phyloP scores from a whole-genome alignment of 2,888 invertebrate genomes.

The Perithous albicinctus region DNA sequence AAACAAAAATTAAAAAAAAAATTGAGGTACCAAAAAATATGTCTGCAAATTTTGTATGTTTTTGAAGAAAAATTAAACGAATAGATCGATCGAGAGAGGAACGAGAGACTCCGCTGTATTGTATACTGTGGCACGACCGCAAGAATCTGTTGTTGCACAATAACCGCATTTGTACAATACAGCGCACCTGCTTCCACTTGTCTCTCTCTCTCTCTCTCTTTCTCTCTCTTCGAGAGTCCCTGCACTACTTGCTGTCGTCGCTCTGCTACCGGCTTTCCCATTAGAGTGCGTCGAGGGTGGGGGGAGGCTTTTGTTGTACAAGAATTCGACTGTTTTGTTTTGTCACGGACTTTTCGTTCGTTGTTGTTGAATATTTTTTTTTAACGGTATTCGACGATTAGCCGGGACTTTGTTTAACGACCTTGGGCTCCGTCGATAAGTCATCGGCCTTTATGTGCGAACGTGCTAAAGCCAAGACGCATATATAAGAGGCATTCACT shows the following conservation, averaged over 20 bases:
- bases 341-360: background rate
- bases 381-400: background rate
- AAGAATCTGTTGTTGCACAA: conserved; percentile 15
- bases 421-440: conserved; percentile 77
- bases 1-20: too few species aligned
- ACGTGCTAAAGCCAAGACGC: background rate
- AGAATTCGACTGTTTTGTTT: background rate
- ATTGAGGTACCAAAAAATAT: background rate
- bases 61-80: background rate
- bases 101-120: background rate
- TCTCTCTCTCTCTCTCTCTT: too few species aligned
- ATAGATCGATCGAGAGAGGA: background rate
- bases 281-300: background rate
- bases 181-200: conserved; percentile 37
- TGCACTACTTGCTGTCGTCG: background rate
- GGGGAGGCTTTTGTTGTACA: background rate
- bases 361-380: background rate
- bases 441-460: conserved; percentile 69
- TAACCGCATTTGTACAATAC: conserved; percentile 26
- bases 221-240: background rate
- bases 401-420: conserved; percentile 50
- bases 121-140: background rate
- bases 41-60: background rate
- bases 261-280: background rate
- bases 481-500: background rate